These are phyloP conservation scores for Idaea biselata DNA, from an alignment of 2,888 invertebrate genomes.

Conservation along the genomic window DNA sequence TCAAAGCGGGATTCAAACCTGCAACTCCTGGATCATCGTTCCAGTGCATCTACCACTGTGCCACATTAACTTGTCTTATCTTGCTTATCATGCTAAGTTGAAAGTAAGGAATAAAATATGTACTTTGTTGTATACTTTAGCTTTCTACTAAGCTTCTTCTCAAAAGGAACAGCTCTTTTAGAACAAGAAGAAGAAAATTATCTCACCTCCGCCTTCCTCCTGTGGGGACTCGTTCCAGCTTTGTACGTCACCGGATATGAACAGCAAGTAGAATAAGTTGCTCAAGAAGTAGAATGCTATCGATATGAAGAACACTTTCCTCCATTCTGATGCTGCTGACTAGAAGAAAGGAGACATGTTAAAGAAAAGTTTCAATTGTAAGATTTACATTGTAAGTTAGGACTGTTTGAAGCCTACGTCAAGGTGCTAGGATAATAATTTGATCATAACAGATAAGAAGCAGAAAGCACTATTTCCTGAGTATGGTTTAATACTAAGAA, in stretches of 20 bases:
- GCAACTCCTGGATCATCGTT: not conserved
- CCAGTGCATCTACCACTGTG: not conserved
- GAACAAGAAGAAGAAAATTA: not conserved
- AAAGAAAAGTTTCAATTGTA: too few relatives aligned
- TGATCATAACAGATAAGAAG: too few relatives aligned
- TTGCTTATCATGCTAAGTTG: too few relatives aligned
- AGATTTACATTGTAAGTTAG: too few relatives aligned
- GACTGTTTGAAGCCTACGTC: too few relatives aligned
- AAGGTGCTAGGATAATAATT: too few relatives aligned
- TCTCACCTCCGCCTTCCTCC: constrained; percentile 44
- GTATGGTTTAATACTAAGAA: too few relatives aligned
- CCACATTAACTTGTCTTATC: not conserved
- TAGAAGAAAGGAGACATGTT: constrained; percentile 42
- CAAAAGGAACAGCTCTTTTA: not conserved
- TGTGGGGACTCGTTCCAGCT: constrained; percentile 80
- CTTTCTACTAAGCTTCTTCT: not conserved
- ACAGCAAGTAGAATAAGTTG: constrained; percentile 81
- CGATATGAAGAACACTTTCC: constrained; percentile 83
- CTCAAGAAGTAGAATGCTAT: constrained; percentile 80
- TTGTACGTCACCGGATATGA: constrained; percentile 82
- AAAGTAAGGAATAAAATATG: too few relatives aligned
- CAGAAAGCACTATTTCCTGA: too few relatives aligned
- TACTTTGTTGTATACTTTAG: too few relatives aligned
- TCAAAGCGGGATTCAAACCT: not conserved
- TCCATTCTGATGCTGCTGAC: constrained; percentile 79